Base-by-base conservation (phyloP, 64 coral and sea anemone species). In the Dendrophyllia cribrosa region DNA sequence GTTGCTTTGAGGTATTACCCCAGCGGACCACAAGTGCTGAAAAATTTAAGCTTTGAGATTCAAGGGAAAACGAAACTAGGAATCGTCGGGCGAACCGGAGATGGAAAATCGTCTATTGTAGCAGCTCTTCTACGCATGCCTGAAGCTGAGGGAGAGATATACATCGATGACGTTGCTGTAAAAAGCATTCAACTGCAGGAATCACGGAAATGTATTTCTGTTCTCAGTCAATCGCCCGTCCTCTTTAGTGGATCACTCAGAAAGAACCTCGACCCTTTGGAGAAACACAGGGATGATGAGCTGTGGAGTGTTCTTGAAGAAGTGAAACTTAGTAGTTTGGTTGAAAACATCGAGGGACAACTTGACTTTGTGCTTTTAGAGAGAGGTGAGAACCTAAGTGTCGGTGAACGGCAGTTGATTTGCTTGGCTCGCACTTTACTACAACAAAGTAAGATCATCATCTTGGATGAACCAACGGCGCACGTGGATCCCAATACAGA, bases 41-140 rank as follows among this genome's bases (percentile, higher is more conserved):
- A 86, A 24, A 52, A 70, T 51, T 21, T 86, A 45, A 86, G 17
- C 11, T 86, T 86, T 55, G 63, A 86, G 34, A 66, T 86, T 20
- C 43, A 70, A 25, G 43, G 43, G 23, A 51, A 25, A 69, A 51
- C 9, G 15, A 86, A 86, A 11, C 20, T 86, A 1, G 82, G 82
- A 51, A 86, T 86, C 10, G 63, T 70, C 1, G 82, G 82, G 1
- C 48, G 49, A 45, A 68, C 85, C 6, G 89, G 77, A 58, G 78
- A 60, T 19, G 89, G 90, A 16, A 93, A 93, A n/a, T 93, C 91
- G 5, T 93, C 91, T 78, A 55, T 93, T 11, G 73, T 93, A 5
- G 91, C 58, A 56, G 91, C 91, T 7, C 61, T 93, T 9, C 65
- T 93, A 82, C 58, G 91, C 59, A 93, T 93, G 70, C 56, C 43